Evolutionary conservation across 37 sponge, comb jelly and placozoan species (phyloP).

Genomic region (Halichondria panicea): DNA sequence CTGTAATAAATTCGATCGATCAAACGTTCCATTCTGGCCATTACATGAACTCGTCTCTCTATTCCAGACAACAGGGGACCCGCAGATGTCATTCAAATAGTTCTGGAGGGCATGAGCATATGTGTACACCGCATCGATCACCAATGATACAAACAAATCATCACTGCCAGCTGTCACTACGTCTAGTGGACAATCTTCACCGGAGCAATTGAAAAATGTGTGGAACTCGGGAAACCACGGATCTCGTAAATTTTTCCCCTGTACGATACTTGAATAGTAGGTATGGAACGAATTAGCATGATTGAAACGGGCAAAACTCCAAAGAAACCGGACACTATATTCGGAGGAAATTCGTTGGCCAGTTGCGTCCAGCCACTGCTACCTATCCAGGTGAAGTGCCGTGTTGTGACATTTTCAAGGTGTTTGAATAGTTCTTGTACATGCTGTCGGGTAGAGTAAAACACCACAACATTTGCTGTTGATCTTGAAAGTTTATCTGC

Average conservation of each 20-base stretch:
- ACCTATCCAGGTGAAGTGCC: slow-evolving; percentile 79
- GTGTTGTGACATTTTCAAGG: not conserved
- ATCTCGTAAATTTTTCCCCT: slow-evolving; percentile 55
- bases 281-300: slow-evolving; percentile 35
- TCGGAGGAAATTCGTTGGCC: too few species aligned
- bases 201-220: slow-evolving; percentile 43
- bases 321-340: slow-evolving; percentile 56
- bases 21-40: slow-evolving; percentile 35
- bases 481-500: slow-evolving; percentile 18
- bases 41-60: slow-evolving; percentile 28
- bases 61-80: slow-evolving; percentile 38
- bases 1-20: slow-evolving; percentile 34
- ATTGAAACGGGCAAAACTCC: slow-evolving; percentile 59
- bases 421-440: slow-evolving; percentile 13
- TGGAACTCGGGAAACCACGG: slow-evolving; percentile 75
- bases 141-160: slow-evolving; percentile 62
- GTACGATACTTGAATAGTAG: slow-evolving; percentile 66
- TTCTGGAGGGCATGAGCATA: slow-evolving; percentile 74
- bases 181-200: slow-evolving; percentile 9
- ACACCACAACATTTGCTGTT: slow-evolving; percentile 50
- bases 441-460: slow-evolving; percentile 39
- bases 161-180: slow-evolving; percentile 28
- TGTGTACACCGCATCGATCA: slow-evolving; percentile 87
- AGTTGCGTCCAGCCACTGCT: slow-evolving; percentile 87
- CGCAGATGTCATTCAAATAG: slow-evolving; percentile 71